Evolutionary conservation across 2,888 invertebrate species (phyloP).

Genomic region (Sarcophaga rosellei): DNA sequence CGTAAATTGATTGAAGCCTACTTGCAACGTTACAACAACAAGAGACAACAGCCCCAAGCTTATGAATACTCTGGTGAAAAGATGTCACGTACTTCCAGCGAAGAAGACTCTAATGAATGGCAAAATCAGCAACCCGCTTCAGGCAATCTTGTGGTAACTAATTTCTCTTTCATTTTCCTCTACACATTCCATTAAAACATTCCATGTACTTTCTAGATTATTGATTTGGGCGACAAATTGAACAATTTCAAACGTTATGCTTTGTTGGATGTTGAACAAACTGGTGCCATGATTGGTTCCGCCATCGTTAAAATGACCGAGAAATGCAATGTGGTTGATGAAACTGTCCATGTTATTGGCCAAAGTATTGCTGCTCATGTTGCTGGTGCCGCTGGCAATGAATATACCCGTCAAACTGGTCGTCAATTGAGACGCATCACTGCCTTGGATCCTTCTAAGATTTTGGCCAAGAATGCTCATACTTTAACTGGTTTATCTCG

Average conservation of each 20-base stretch:
- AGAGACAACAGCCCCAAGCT: conserved; percentile 15
- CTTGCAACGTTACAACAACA: conserved; percentile 74
- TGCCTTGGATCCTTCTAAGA: conserved; percentile 76
- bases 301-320: conserved; percentile 74
- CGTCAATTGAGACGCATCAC: conserved; percentile 78
- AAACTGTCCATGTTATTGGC: conserved; percentile 77
- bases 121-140: conserved; percentile 35
- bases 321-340: conserved; percentile 73
- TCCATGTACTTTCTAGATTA: conserved; percentile 75
- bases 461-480: conserved; percentile 71
- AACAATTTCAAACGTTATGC: conserved; percentile 72
- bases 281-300: conserved; percentile 74
- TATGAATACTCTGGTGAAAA: conserved; percentile 1
- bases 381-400: conserved; percentile 77
- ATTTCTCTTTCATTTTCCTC: too few relatives aligned
- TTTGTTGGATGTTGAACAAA: conserved; percentile 72
- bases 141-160: conserved; percentile 75
- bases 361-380: conserved; percentile 78
- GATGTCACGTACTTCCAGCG: conserved; percentile 66
- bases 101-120: conserved; percentile 70
- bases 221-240: conserved; percentile 73
- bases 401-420: conserved; percentile 74
- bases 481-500: conserved; percentile 75
- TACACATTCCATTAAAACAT: conserved; percentile 55
- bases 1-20: conserved; percentile 76